Evolutionary conservation across 1,140 invertebrate species (phyloP).

Genomic region (Capitella teleta): DNA sequence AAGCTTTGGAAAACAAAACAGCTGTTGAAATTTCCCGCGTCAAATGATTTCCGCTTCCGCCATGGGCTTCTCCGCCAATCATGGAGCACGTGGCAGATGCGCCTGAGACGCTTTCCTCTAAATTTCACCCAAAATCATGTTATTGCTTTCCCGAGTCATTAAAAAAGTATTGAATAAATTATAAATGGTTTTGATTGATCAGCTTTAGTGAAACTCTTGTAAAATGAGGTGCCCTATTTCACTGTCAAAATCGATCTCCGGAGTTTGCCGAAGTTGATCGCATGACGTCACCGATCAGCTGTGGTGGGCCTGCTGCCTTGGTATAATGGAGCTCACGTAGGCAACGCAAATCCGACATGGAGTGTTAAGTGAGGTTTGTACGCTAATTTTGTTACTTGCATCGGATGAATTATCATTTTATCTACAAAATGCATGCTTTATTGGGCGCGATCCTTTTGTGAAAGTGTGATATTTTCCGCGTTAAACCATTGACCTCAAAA

Average conservation of each 20-base stretch:
- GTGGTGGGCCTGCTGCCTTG: too few species aligned
- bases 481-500: too few species aligned
- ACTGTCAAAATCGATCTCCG: not conserved
- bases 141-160: too few species aligned
- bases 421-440: too few species aligned
- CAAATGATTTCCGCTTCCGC: too few species aligned
- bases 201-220: not conserved
- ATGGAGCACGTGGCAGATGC: not conserved
- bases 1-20: not conserved
- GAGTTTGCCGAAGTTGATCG: not conserved
- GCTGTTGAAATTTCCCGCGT: not conserved
- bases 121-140: not conserved
- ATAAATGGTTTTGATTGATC: not conserved
- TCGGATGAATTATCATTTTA: too few species aligned
- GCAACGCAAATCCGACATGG: too few species aligned
- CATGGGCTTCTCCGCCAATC: not conserved
- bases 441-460: too few species aligned
- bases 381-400: too few species aligned
- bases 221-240: not conserved
- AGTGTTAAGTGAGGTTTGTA: too few species aligned
- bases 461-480: too few species aligned
- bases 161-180: not conserved
- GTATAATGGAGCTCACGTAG: too few species aligned
- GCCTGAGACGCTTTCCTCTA: not conserved
- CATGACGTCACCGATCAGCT: constrained; percentile 4